Evolutionary conservation across 2,113 vertebrate species (phyloP).

Genomic region (Piaya cayana): DNA sequence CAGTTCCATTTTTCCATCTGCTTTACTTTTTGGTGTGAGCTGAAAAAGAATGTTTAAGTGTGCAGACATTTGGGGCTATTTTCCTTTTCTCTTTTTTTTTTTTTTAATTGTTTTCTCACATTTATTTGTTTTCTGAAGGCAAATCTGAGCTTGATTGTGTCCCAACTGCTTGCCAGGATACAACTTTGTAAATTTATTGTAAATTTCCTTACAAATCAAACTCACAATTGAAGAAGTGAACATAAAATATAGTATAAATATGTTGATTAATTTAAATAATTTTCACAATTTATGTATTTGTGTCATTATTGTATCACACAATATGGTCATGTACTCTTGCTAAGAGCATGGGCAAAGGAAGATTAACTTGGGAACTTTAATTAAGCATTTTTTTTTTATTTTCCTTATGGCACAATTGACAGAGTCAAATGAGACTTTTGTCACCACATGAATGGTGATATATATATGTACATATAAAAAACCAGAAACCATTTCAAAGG

Average conservation of each 20-base stretch:
- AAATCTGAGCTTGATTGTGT: constrained; percentile 50
- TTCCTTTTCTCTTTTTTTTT: not conserved
- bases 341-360: not conserved
- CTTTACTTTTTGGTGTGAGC: not conserved
- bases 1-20: not conserved
- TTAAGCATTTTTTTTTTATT: not conserved
- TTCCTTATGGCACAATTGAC: not conserved
- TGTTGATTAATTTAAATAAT: constrained; percentile 10
- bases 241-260: not conserved
- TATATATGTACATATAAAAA: not conserved
- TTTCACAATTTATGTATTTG: not conserved
- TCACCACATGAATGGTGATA: not conserved
- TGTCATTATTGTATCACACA: not conserved
- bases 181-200: constrained; percentile 30
- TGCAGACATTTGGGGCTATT: constrained; percentile 32
- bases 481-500: not conserved
- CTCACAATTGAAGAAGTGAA: not conserved
- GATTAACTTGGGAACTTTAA: not conserved
- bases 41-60: constrained; percentile 56
- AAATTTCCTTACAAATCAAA: constrained; percentile 23
- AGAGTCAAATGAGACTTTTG: not conserved
- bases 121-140: constrained; percentile 68
- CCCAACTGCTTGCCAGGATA: constrained; percentile 33
- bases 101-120: constrained; percentile 33
- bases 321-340: not conserved